Evolutionary conservation across 2,888 invertebrate genomes (phyloP).

Genomic region (Bruchidius siliquastri): DNA sequence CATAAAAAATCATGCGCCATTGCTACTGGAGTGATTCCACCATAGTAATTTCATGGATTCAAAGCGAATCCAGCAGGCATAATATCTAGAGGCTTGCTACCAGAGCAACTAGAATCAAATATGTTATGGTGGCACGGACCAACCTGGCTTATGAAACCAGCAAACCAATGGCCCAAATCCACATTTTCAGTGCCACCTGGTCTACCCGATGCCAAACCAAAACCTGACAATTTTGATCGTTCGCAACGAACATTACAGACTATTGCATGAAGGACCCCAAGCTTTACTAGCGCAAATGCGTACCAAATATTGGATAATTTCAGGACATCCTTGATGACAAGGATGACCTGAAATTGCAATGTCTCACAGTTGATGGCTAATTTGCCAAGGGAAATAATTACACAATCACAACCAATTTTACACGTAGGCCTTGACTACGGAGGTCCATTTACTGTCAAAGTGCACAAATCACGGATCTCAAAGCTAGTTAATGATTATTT

Average conservation of each 20-base stretch:
- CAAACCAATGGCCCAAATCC: background rate
- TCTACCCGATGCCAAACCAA: slow-evolving; percentile 2
- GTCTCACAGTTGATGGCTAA: too few relatives aligned
- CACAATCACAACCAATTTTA: too few relatives aligned
- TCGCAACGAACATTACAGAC: slow-evolving; percentile 6
- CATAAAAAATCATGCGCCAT: slow-evolving; percentile 4
- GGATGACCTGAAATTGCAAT: too few relatives aligned
- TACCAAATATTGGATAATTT: too few relatives aligned
- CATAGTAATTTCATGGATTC: slow-evolving; percentile 19
- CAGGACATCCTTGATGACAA: too few relatives aligned
- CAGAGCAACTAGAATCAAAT: background rate
- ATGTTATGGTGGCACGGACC: slow-evolving; percentile 7
- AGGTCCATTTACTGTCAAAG: too few relatives aligned
- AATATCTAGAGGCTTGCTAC: slow-evolving; percentile 27
- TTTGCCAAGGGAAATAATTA: too few relatives aligned
- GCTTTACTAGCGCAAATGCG: too few relatives aligned
- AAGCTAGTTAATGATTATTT: too few relatives aligned
- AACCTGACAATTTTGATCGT: background rate
- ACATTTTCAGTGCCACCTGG: background rate
- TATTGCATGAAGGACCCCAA: slow-evolving; percentile 10
- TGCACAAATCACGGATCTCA: too few relatives aligned
- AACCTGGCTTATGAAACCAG: background rate
- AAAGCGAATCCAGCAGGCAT: slow-evolving; percentile 31
- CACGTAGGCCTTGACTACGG: too few relatives aligned
- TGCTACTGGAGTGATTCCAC: slow-evolving; percentile 25